phyloP scores from a whole-genome alignment of 2,888 invertebrate genomes.

The Machimus atricapillus region DNA sequence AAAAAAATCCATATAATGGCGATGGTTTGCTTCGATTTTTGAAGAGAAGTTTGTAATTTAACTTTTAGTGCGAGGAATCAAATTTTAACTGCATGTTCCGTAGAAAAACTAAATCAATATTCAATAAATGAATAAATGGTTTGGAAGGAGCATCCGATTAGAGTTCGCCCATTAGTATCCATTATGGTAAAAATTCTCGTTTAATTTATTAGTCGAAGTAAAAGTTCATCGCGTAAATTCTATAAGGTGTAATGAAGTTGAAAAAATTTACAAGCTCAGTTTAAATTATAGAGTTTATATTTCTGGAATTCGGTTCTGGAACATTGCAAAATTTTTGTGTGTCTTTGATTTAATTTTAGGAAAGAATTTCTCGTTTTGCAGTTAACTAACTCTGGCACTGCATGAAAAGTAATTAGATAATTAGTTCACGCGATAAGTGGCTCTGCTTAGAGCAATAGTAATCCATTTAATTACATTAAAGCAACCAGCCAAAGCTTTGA shows the following conservation, averaged over 20 bases:
- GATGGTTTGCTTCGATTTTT: neutral
- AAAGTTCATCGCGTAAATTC: neutral
- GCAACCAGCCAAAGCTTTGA: neutral
- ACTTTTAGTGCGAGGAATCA: neutral
- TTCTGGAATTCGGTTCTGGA: no score
- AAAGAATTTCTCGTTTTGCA: neutral
- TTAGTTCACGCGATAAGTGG: neutral
- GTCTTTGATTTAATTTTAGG: neutral
- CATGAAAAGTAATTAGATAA: neutral
- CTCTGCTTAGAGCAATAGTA: neutral
- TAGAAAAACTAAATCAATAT: neutral
- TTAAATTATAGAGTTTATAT: no score
- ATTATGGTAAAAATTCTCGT: neutral
- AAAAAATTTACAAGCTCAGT: no score
- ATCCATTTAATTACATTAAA: neutral
- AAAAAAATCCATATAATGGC: neutral
- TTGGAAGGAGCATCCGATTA: neutral
- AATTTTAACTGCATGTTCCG: neutral
- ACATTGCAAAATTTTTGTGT: neutral
- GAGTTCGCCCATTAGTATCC: neutral
- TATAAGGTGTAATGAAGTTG: neutral
- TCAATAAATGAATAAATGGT: neutral
- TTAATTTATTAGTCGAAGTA: neutral
- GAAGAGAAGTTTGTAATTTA: neutral
- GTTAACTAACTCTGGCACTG: neutral